Evolutionary conservation across 2,888 invertebrate species (phyloP), one percentile per base, ranked within the genome.

Genomic region (Xestia sexstrigata): DNA sequence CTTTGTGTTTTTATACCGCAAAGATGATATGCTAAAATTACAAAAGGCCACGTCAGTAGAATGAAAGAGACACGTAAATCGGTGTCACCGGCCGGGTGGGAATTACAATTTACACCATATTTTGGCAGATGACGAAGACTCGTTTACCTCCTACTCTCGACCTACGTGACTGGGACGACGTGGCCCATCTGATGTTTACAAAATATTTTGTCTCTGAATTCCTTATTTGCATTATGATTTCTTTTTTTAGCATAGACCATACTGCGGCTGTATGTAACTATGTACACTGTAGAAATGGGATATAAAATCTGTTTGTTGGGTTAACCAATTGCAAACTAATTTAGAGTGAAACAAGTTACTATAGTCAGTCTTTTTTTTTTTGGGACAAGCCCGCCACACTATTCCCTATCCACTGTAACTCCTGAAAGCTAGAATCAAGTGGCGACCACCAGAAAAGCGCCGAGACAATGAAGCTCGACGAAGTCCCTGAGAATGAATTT

Each of bases 111-210:
- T 77, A 83, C 79, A 67, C 74, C 78, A 88, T 70, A 82, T 79
- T 84, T 73, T 49, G 74, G 68, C 17, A 71, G 68, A 80, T 86
- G 85, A 87, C 85, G 42, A 30, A 35, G 45, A 70, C 49, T 39
- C 74, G 8, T 79, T 82, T 65, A 71, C 82, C 79, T 63, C 89
- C 89, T 77, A 89, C 88, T 81, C 71, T 39, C 80, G 69, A 75
- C 76, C 77, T 88, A 88, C 89, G 88, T 83, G 88, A 70, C 62
- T 39, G 26, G n/a, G 67, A 47, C 69, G 66, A 76, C 86, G 81
- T 77, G 70, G 67, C 26, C 74, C 68, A 70, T 66, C 42, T 69
- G 70, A 30, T 47, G 26, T 63, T 77, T 35, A 8, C 52, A 47
- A 75, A 65, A 66, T 58, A 63, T 71, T 39, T 79, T 82, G 70